Conservation (phyloP, 2,797 vertebrate species). For the Brachyrhaphis roseni region DNA sequence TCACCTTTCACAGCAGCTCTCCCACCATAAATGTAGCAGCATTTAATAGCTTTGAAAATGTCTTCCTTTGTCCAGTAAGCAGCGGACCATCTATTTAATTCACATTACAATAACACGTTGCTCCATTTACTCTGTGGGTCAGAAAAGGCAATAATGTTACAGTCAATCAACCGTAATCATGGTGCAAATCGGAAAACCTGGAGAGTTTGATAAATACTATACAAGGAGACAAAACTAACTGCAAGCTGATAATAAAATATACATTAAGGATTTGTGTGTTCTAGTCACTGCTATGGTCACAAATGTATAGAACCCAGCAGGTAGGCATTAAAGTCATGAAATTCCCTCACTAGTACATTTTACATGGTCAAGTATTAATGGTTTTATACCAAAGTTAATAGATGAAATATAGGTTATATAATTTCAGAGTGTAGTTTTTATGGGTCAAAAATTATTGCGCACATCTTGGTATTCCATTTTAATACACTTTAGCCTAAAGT, state of each 20-base stretch:
- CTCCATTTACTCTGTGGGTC: not conserved
- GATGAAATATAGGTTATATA: not conserved
- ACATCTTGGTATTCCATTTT: not conserved
- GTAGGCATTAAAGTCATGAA: not conserved
- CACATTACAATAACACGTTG: not conserved
- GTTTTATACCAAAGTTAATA: not conserved
- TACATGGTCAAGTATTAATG: not conserved
- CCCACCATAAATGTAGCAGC: not conserved
- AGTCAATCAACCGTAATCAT: not conserved
- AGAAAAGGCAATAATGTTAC: not conserved
- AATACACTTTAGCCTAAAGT: not conserved
- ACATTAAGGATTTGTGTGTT: not conserved
- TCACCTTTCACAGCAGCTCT: constrained; percentile 8
- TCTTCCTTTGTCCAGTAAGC: not conserved
- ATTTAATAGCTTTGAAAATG: constrained; percentile 6
- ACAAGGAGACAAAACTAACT: not conserved
- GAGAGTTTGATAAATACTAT: not conserved
- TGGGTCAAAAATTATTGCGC: not conserved
- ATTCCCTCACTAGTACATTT: not conserved
- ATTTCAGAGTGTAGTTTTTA: not conserved
- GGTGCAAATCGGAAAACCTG: not conserved
- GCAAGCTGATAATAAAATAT: not conserved
- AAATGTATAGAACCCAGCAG: not conserved
- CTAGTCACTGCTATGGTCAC: not conserved
- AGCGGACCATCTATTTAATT: not conserved